Evolutionary conservation across 2,888 invertebrate genomes (phyloP), one percentile per base, ranked within the genome.

Genomic region (Zelleria hepariella): DNA sequence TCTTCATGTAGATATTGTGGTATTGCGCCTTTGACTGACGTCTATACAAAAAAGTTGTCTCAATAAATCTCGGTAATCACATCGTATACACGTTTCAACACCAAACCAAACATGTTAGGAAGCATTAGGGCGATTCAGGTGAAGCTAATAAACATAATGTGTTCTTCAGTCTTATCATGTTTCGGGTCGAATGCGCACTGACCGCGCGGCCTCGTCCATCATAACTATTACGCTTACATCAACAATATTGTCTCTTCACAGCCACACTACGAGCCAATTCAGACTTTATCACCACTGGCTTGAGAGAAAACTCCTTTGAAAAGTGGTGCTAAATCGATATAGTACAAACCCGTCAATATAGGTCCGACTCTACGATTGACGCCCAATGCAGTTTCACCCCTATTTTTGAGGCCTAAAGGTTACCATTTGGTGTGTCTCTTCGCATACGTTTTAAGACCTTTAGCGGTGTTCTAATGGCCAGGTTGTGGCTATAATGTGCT

Each of bases 181-280:
- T 88, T 87, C 87, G 70, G 75, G 76, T 78, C 80, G 76, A 83
- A 78, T 87, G 87, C 77, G 70, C 82, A 74, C 82, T 86, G 87
- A 82, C 86, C 86, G 79, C 66, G 32, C 68, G 52, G 47, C 74
- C 71, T 86, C 86, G 86, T 88, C 80, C 82, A 87, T 88, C 88
- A 87, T 86, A 86, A 82, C 82, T 82, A 85, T 82, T 82, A 76
- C 77, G 82, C 85, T 85, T 82, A 86, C 88, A 83, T 78, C 81
- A 75, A 83, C 86, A 86, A 87, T 88, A 88, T 88, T 86, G 86
- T 86, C 71, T 80, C 78, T 75, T 77, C 77, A 78, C 67, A 58
- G 32, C 60, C 66, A 48, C 58, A 26, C 25, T 26, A 25, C 65
- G 67, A 54, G 2, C 66, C 42, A 72, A 68, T 71, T 65, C 65